Conservation (phyloP, 2,113 vertebrate species). For the Phylloscopus trochiloides region DNA sequence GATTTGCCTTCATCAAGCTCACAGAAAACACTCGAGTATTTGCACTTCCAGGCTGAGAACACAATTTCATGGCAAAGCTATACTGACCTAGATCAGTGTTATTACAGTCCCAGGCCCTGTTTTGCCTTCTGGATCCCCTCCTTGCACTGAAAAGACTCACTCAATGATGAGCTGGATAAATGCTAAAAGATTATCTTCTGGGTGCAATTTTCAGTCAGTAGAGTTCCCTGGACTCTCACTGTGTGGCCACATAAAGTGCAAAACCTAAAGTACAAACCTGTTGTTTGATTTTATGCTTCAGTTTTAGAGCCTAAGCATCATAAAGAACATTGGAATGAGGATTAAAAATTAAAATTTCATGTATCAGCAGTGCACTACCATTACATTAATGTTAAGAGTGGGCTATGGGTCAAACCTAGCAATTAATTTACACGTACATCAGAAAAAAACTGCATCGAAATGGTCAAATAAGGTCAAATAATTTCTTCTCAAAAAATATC, state of each 20-base stretch:
- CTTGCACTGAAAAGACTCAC: not conserved
- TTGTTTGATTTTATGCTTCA: not conserved
- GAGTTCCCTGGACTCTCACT: not conserved
- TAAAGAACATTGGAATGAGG: not conserved
- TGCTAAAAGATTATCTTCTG: not conserved
- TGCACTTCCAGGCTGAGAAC: not conserved
- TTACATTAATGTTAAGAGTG: not conserved
- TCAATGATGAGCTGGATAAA: not conserved
- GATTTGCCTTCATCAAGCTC: not conserved
- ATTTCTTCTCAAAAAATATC: not conserved
- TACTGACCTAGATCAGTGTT: not conserved
- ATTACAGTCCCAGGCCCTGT: not conserved
- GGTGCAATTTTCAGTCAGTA: not conserved
- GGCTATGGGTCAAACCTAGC: not conserved
- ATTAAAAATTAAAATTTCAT: not conserved
- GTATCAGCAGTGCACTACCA: not conserved
- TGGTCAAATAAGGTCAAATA: not conserved
- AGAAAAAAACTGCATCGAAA: not conserved
- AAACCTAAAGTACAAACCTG: not conserved
- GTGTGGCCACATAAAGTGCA: not conserved
- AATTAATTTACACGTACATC: not conserved
- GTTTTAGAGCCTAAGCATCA: not conserved
- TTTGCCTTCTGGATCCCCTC: not conserved
- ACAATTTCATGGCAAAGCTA: not conserved
- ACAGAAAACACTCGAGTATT: not conserved